Base-by-base conservation (phyloP, 35 echinoderm and acorn worm species). In the Strongylocentrotus purpuratus region DNA sequence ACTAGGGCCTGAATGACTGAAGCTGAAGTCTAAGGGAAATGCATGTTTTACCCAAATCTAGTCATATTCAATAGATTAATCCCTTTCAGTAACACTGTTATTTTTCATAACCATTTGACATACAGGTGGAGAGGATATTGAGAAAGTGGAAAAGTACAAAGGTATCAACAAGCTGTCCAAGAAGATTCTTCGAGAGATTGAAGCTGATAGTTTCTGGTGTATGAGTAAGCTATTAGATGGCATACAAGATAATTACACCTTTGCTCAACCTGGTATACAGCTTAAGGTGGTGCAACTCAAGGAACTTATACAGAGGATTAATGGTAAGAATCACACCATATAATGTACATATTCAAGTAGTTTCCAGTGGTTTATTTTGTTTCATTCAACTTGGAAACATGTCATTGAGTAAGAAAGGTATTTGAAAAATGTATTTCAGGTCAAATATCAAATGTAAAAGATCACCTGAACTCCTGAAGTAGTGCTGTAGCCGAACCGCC, bases 171-270 rank as follows among this genome's bases (percentile, higher is more conserved):
- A 85, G 41, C 94, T 99, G 47, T 46, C 96, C 3, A 85, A 96
- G 22, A 96, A 98, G 32, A 95, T 48, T 22, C 45, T 99, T 48
- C 89, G 95, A n/a, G 71, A 97, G 47, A 97, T 99, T 20, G 98
- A 99, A 88, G 97, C 98, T 33, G 98, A 99, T 70, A 99, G 91
- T 28, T 99, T 96, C 90, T 99, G 98, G 98, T 99, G 98, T 95
- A 98, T 97, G 94, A 99, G 98, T 70, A 99, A 99, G 91, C 95
- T 99, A 15, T 46, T 99, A 86, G 98, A 99, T 87, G 98, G 98
- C 18, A 99, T 99, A 20, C 98, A 99, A 78, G 98, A 99, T 47
- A 99, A 99, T 70, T 99, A 99, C 59, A 99, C 98, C 47, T 99
- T 99, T 95, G 98, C 98, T 31, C 98, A 99, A 85, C 98, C 98